These are phyloP conservation scores for Tinea trinotella DNA, from an alignment of 2,888 invertebrate species.

Conservation along the genomic window DNA sequence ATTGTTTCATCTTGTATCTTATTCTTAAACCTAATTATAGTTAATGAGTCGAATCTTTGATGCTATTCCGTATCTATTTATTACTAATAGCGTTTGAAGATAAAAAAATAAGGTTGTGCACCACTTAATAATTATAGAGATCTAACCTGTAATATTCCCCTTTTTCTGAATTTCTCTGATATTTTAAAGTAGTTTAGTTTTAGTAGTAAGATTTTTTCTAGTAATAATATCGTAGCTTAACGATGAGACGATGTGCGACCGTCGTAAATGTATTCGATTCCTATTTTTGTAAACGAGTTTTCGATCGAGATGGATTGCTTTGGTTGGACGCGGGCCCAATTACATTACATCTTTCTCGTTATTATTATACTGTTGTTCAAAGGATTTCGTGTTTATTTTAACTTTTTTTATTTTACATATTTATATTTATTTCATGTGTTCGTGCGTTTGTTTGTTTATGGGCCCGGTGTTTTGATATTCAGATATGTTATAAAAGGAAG, in stretches of 20 bases:
- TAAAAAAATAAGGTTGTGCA: constrained; percentile 69
- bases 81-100: constrained; percentile 59
- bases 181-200: constrained; percentile 64
- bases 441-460: not conserved
- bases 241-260: constrained; percentile 61
- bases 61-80: constrained; percentile 54
- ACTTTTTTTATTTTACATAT: too few relatives aligned
- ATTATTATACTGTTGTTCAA: too few relatives aligned
- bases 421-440: too few relatives aligned
- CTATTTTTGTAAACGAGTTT: constrained; percentile 72
- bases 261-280: constrained; percentile 59
- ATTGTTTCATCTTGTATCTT: not conserved
- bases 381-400: too few relatives aligned
- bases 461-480: constrained; percentile 12
- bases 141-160: constrained; percentile 61
- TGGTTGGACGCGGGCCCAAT: constrained; percentile 64
- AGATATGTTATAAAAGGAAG: constrained; percentile 22
- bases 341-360: too few relatives aligned
- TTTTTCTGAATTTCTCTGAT: constrained; percentile 70
- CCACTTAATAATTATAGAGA: constrained; percentile 66
- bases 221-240: constrained; percentile 62
- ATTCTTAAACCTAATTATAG: not conserved
- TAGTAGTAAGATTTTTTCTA: constrained; percentile 52
- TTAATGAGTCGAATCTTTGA: constrained; percentile 21
- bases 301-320: constrained; percentile 66